Conservation (phyloP, 2,888 invertebrate species). For the Griposia aprilina region DNA sequence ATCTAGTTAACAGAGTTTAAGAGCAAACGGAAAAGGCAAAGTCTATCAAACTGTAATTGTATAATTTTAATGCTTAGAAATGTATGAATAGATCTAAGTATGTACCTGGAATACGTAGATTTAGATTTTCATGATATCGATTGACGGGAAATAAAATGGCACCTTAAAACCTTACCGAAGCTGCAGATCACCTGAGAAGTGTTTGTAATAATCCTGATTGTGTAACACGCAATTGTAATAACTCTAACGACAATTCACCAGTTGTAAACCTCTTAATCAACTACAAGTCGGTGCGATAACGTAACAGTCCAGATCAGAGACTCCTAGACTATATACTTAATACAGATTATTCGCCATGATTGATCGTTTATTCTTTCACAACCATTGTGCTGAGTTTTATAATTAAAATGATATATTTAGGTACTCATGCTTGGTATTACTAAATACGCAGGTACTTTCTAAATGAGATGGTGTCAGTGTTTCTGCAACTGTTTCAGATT, state of each 20-base stretch:
- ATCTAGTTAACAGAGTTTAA: no score
- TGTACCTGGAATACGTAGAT: no score
- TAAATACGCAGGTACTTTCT: slow-evolving; percentile 51
- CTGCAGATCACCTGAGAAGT: neutral
- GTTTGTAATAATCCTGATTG: slow-evolving; percentile 20
- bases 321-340: slow-evolving; percentile 51
- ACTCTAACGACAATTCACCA: slow-evolving; percentile 19
- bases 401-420: slow-evolving; percentile 63
- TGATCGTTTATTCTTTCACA: slow-evolving; percentile 64
- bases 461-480: slow-evolving; percentile 26
- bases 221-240: slow-evolving; percentile 28
- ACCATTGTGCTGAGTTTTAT: slow-evolving; percentile 59
- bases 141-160: neutral
- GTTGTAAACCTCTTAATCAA: slow-evolving; percentile 43
- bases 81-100: no score
- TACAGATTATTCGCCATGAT: slow-evolving; percentile 54
- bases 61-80: no score
- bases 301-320: slow-evolving; percentile 36
- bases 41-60: no score
- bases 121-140: neutral
- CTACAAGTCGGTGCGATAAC: slow-evolving; percentile 30
- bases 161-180: neutral
- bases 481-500: slow-evolving; percentile 1
- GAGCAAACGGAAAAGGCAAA: no score
- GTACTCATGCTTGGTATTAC: slow-evolving; percentile 12